These are phyloP conservation scores for Ricordea florida DNA, from an alignment of 92 coral and sea anemone genomes.

Conservation along the genomic window DNA sequence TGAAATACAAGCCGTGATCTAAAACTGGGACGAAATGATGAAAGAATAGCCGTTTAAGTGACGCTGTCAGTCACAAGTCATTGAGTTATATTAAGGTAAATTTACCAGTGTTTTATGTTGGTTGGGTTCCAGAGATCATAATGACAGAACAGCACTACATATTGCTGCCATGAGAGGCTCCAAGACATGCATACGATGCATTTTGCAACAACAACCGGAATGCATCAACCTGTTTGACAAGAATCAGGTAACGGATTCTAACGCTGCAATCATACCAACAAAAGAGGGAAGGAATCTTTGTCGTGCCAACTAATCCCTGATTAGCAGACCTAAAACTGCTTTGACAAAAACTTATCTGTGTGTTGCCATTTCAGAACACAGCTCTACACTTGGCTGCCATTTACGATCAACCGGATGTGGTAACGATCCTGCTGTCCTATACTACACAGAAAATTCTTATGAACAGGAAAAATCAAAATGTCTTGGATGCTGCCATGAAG, in stretches of 20 bases:
- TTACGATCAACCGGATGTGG: constrained; percentile 63
- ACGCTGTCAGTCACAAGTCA: too few relatives aligned
- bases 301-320: too few relatives aligned
- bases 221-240: constrained; percentile 79
- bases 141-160: constrained; percentile 80
- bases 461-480: constrained; percentile 72
- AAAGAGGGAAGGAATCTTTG: too few relatives aligned
- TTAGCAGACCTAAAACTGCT: too few relatives aligned
- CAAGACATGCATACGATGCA: constrained; percentile 61
- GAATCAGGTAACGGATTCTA: constrained; percentile 50
- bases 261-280: too few relatives aligned
- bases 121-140: constrained; percentile 68
- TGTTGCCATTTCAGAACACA: constrained; percentile 56
- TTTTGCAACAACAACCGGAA: constrained; percentile 72
- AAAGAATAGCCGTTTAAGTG: too few relatives aligned
- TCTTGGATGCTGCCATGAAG: constrained; percentile 67
- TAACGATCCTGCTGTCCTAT: constrained; percentile 57
- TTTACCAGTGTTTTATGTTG: too few relatives aligned
- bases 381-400: constrained; percentile 79
- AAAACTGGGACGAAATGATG: too few relatives aligned
- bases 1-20: too few relatives aligned
- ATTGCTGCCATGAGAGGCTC: constrained; percentile 81
- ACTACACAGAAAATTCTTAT: constrained; percentile 63
- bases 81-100: too few relatives aligned
- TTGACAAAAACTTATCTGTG: too few relatives aligned